These are phyloP conservation scores for Sphenodon punctatus DNA, from an alignment of 2,797 vertebrate genomes.

Conservation along the genomic window DNA sequence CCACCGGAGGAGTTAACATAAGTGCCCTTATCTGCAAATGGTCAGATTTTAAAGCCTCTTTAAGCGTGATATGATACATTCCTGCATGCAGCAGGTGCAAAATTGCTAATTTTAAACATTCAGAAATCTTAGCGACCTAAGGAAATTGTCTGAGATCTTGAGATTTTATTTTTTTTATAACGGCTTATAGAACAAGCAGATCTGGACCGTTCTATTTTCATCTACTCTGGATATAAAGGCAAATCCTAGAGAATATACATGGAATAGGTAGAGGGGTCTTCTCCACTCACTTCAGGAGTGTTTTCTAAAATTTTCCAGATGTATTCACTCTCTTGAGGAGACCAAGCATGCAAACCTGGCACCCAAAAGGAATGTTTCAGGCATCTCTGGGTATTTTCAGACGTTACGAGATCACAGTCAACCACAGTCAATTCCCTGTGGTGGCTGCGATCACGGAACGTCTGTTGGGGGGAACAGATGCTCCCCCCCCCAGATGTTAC, in stretches of 20 bases:
- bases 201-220: neutral
- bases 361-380: fast-evolving
- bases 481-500: no score
- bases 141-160: neutral
- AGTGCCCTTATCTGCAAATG: neutral
- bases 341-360: neutral
- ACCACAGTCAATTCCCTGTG: no score
- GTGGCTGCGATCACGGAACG: no score
- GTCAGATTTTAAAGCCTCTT: neutral
- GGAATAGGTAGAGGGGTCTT: neutral
- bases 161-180: neutral
- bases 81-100: neutral
- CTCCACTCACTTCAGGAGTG: neutral
- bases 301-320: neutral
- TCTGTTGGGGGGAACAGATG: no score
- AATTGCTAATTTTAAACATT: neutral
- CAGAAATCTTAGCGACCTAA: neutral
- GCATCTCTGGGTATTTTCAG: no score
- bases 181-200: neutral
- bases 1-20: neutral
- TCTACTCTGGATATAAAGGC: neutral
- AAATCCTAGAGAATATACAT: neutral
- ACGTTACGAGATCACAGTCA: no score
- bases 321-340: neutral
- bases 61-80: neutral